These are phyloP conservation scores for Kryphioiulus occultus DNA, from an alignment of 2,888 invertebrate species.

Conservation along the genomic window DNA sequence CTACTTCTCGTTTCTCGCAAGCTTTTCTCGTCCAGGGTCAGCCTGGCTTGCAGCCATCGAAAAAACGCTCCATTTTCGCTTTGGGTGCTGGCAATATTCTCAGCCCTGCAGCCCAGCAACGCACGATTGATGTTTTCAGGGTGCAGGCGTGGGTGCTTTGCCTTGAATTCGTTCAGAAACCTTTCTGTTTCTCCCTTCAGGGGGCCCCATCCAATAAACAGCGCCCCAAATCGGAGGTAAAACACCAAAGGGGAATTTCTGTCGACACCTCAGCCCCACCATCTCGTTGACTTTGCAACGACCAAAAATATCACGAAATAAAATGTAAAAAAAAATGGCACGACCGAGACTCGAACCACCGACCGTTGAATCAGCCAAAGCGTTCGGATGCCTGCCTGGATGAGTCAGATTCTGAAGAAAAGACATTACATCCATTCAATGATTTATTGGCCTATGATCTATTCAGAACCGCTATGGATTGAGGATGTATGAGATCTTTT, in stretches of 20 bases:
- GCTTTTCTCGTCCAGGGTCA: not conserved
- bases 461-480: too few relatives aligned
- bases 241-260: not conserved
- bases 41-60: not conserved
- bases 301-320: too few relatives aligned
- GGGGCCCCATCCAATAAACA: not conserved
- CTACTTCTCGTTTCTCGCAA: not conserved
- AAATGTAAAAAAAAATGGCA: too few relatives aligned
- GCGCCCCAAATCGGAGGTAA: not conserved
- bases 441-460: too few relatives aligned
- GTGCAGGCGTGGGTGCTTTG: not conserved
- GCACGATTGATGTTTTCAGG: not conserved
- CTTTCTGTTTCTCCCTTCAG: not conserved
- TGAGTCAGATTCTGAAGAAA: too few relatives aligned
- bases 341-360: too few relatives aligned
- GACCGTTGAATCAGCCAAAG: too few relatives aligned
- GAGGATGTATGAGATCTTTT: too few relatives aligned
- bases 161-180: constrained; percentile 9
- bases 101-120: not conserved
- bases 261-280: not conserved
- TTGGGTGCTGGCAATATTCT: not conserved
- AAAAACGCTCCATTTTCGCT: not conserved
- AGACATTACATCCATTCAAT: too few relatives aligned
- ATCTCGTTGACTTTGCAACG: too few relatives aligned
- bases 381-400: too few relatives aligned